Evolutionary conservation across 2,888 invertebrate genomes (phyloP).

Genomic region (Drosophila nr. medialis): DNA sequence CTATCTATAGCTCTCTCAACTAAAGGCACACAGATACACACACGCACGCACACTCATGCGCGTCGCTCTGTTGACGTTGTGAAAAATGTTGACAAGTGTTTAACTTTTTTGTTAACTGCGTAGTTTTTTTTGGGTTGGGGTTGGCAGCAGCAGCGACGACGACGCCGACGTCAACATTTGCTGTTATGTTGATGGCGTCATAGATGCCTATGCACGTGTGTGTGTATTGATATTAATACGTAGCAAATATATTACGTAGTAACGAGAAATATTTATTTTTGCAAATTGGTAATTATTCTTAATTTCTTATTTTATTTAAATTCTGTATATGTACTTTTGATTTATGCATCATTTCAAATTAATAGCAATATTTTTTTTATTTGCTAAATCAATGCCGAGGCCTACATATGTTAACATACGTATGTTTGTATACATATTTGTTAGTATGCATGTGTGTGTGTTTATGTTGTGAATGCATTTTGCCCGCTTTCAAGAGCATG

Average conservation of each 20-base stretch:
- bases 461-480: conserved; percentile 59
- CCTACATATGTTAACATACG: conserved; percentile 4
- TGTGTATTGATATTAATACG: not conserved
- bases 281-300: not conserved
- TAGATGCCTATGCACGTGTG: conserved; percentile 38
- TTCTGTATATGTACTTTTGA: not conserved
- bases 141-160: conserved; percentile 40
- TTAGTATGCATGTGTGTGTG: not conserved
- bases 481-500: conserved; percentile 60
- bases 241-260: not conserved
- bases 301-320: not conserved
- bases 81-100: conserved; percentile 75
- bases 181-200: conserved; percentile 72
- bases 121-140: conserved; percentile 69
- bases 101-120: conserved; percentile 72
- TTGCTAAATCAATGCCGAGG: conserved; percentile 41
- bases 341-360: conserved; percentile 13
- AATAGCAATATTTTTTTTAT: conserved; percentile 40
- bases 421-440: not conserved
- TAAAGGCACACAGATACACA: conserved; percentile 18
- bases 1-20: conserved; percentile 21
- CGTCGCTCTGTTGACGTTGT: conserved; percentile 68
- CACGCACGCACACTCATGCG: conserved; percentile 36
- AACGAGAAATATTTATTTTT: not conserved
- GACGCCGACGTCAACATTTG: conserved; percentile 56